These are phyloP conservation scores for Fratercula arctica DNA, from an alignment of 2,797 vertebrate species.

Conservation along the genomic window DNA sequence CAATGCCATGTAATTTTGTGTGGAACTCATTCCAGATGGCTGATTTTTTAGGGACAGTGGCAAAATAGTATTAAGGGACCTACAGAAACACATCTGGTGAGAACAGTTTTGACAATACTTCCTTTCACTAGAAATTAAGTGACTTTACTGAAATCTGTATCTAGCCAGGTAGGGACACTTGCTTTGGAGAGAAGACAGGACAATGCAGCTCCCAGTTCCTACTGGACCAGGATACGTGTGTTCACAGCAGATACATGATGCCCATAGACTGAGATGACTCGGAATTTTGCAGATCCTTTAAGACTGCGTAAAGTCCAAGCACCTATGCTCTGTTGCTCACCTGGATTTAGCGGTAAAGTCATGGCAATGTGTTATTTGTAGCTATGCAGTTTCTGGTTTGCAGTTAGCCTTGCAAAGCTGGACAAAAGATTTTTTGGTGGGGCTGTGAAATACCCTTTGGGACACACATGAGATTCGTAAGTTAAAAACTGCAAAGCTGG, in stretches of 20 bases:
- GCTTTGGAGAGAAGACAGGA: not conserved
- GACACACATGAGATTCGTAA: not conserved
- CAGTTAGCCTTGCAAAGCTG: not conserved
- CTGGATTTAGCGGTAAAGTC: not conserved
- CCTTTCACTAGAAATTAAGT: not conserved
- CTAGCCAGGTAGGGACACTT: not conserved
- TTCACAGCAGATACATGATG: not conserved
- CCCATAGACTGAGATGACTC: not conserved
- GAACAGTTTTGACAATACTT: not conserved
- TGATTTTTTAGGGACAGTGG: not conserved
- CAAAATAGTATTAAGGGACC: not conserved
- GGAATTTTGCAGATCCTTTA: not conserved
- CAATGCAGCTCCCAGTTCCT: not conserved
- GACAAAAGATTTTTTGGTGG: not conserved
- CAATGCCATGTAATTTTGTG: not conserved
- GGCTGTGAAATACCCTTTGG: not conserved
- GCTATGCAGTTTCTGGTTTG: not conserved
- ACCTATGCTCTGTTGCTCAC: not conserved
- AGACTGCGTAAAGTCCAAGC: rapidly evolving
- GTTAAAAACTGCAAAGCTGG: not conserved
- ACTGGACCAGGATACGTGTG: not conserved
- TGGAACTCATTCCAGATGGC: not conserved
- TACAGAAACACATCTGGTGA: not conserved
- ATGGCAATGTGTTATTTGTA: not conserved
- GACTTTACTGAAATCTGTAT: not conserved